phyloP scores from a whole-genome alignment of 2,888 invertebrate species.

The Molorchus minor region DNA sequence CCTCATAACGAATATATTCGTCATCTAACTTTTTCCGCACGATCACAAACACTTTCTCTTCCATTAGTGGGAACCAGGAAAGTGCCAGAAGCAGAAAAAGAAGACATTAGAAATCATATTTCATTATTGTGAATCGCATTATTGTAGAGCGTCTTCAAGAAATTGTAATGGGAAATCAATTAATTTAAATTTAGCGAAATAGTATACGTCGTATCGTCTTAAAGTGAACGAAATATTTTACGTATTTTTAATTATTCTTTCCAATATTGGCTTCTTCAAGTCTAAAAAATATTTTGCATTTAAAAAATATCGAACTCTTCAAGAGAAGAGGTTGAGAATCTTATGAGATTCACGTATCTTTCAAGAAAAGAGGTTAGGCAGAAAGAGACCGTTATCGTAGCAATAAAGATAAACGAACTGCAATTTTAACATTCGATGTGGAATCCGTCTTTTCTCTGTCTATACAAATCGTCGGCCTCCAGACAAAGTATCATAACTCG shows the following conservation, averaged over 20 bases:
- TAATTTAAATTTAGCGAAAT: neutral
- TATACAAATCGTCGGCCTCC: no score
- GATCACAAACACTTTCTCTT: no score
- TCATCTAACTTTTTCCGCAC: no score
- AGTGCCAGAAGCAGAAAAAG: neutral
- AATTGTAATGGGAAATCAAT: constrained; percentile 1
- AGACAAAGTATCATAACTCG: no score
- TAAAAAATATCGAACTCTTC: neutral
- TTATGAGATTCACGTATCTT: neutral
- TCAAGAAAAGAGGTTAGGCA: neutral
- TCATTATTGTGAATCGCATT: constrained; percentile 1
- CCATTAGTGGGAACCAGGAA: no score
- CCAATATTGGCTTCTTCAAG: neutral
- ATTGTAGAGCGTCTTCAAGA: constrained; percentile 5
- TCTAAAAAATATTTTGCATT: neutral
- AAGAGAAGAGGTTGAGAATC: neutral
- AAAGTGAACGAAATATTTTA: neutral
- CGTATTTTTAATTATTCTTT: neutral
- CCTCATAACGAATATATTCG: no score
- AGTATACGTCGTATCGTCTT: neutral
- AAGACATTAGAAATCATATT: constrained; percentile 1
- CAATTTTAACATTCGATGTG: neutral
- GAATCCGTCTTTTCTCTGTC: neutral
- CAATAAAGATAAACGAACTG: neutral
- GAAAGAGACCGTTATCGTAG: neutral